phyloP scores from a whole-genome alignment of 2,888 invertebrate genomes.

The Platycheirus albimanus region DNA sequence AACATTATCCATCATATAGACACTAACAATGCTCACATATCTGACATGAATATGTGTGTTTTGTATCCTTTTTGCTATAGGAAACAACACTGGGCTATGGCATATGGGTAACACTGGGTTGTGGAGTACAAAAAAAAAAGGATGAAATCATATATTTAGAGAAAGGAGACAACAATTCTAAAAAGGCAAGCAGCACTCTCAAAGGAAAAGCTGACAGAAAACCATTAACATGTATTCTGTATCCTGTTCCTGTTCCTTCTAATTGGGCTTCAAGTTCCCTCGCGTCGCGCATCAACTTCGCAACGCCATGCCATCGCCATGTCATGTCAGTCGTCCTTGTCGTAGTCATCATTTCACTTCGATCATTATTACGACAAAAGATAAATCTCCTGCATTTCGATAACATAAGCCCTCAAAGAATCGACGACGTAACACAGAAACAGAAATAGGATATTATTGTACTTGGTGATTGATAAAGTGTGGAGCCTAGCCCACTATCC shows the following conservation, averaged over 20 bases:
- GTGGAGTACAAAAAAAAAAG: slow-evolving; percentile 4
- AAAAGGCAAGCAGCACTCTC: slow-evolving; percentile 56
- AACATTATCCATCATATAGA: slow-evolving; percentile 71
- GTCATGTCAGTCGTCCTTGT: no score
- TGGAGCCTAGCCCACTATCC: no score
- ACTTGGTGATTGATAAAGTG: not conserved
- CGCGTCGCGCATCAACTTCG: slow-evolving; percentile 25
- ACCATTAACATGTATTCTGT: slow-evolving; percentile 63
- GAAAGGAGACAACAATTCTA: slow-evolving; percentile 23
- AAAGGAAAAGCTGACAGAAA: slow-evolving; percentile 58
- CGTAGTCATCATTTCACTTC: slow-evolving; percentile 22
- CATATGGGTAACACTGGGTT: slow-evolving; percentile 7
- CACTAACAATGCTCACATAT: slow-evolving; percentile 64
- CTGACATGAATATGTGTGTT: not conserved
- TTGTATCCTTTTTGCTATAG: slow-evolving; percentile 23
- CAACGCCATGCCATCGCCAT: no score
- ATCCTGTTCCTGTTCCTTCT: slow-evolving; percentile 61
- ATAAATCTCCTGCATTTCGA: slow-evolving; percentile 50
- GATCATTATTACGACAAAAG: slow-evolving; percentile 3
- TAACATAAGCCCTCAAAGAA: slow-evolving; percentile 19
- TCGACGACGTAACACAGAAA: not conserved
- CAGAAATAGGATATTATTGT: slow-evolving; percentile 11
- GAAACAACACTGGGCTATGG: slow-evolving; percentile 18
- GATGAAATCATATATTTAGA: slow-evolving; percentile 10
- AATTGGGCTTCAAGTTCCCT: slow-evolving; percentile 68